Evolutionary conservation across 2,797 vertebrate genomes (phyloP).

Genomic region (Falco berigora): DNA sequence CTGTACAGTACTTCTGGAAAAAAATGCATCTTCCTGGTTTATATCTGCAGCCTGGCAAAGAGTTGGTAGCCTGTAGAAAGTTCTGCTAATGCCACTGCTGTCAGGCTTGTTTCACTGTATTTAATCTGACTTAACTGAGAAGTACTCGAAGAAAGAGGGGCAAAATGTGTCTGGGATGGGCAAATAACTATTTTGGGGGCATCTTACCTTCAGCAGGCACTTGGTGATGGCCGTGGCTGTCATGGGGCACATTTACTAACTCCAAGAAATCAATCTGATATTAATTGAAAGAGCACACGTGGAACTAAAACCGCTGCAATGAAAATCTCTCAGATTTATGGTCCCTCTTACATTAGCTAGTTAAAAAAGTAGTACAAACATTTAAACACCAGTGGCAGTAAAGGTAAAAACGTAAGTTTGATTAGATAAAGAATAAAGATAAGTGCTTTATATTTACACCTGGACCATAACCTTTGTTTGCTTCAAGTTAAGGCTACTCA

Average conservation of each 20-base stretch:
- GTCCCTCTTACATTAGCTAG: slow-evolving; percentile 20
- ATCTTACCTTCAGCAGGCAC: background rate
- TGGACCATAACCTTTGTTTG: slow-evolving; percentile 50
- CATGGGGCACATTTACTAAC: background rate
- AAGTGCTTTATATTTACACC: background rate
- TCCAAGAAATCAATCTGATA: background rate
- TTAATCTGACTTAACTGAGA: background rate
- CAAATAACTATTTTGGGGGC: background rate
- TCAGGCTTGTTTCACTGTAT: background rate
- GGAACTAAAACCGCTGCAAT: background rate
- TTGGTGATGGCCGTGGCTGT: background rate
- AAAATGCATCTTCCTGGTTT: background rate
- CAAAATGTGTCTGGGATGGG: background rate
- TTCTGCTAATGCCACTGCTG: background rate
- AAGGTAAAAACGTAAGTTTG: slow-evolving; percentile 56
- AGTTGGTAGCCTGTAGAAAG: background rate
- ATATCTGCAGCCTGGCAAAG: background rate
- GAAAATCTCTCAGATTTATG: background rate
- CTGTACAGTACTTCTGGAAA: background rate
- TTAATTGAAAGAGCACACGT: background rate
- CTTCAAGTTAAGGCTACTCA: background rate
- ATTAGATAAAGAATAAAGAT: slow-evolving; percentile 50
- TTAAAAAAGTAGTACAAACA: slow-evolving; percentile 52
- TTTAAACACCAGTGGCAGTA: slow-evolving; percentile 58
- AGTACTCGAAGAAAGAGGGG: background rate